phyloP scores from a whole-genome alignment of 1,140 invertebrate species.

The Solenopsis invicta region DNA sequence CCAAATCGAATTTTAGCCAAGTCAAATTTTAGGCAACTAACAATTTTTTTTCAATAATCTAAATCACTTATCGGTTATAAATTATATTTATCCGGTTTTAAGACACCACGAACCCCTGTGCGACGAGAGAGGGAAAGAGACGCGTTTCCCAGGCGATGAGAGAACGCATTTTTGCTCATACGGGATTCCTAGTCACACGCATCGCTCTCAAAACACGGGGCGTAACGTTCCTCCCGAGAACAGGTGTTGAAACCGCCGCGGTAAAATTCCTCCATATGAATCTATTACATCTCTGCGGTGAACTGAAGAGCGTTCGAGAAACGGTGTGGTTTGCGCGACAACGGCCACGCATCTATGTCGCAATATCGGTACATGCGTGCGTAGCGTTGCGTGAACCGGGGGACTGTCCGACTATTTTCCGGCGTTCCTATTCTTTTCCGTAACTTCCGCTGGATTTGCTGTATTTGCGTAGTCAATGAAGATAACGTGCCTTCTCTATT shows the following conservation, averaged over 20 bases:
- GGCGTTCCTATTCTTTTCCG: conserved; percentile 24
- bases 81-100: neutral
- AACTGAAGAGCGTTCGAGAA: conserved; percentile 1
- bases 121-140: neutral
- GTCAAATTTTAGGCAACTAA: too few species aligned
- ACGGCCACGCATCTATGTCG: neutral
- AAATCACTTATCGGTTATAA: neutral
- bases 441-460: neutral
- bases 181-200: neutral
- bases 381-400: conserved; percentile 7
- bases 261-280: conserved; percentile 26
- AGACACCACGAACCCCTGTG: neutral
- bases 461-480: neutral
- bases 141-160: neutral
- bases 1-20: too few species aligned
- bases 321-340: conserved; percentile 12
- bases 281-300: conserved; percentile 45
- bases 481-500: neutral
- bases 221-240: neutral
- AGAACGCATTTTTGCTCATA: neutral
- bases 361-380: neutral
- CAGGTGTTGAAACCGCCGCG: conserved; percentile 16
- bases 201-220: neutral
- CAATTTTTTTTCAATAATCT: too few species aligned
- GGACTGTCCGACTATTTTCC: neutral